Base-by-base conservation (phyloP, 2,113 vertebrate species). In the Takifugu flavidus region DNA sequence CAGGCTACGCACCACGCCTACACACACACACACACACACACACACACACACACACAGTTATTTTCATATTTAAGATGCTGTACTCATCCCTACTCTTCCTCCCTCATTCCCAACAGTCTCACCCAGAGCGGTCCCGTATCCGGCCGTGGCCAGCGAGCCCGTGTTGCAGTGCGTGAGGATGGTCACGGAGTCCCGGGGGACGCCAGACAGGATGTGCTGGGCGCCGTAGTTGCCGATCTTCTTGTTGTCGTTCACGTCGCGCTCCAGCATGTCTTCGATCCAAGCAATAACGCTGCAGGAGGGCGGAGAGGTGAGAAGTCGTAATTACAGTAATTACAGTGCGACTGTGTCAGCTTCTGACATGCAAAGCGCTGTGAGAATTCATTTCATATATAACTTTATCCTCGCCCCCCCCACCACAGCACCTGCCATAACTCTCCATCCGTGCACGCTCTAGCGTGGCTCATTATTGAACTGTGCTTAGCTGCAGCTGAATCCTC, bases 101-200 rank as follows among this genome's bases (percentile, higher is more conserved):
- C 6, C 34, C 57, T 42, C 29, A 47, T 26, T 49, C 73, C 62
- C 47, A 29, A 26, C 49, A 10, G 27, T 29, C 85, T 81, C 51
- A 94, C 94, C 93, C 29, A 95, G 89, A 0, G 94, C 94, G 0
- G 94, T 96, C 49, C 94, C 94, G 0, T 96, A 95, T 84, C 94
- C 94, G 0, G 94, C 92, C 0, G 94, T 95, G 75, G 94, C 94
- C 70, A 96, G 88, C 0, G 93, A 91, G 5, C 94, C 94, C 0
- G 94, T 95, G 89, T 96, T 96, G 83, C 94, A 96, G 87, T 96
- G 94, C 6, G 94, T 96, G 59, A 95, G 90, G 54, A 96, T 89
- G 0, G 88, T 92, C 69, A 95, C 91, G 0, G 90, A 89, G 70
- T 93, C 90, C 13, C 87, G 82, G 0, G 69, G 80, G 4, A 91